Percentiles rank a stretch among this genome's conserved stretches.
These are phyloP conservation scores for Danio jaintianensis DNA, from an alignment of 2,797 vertebrate genomes.

Conservation along the genomic window DNA sequence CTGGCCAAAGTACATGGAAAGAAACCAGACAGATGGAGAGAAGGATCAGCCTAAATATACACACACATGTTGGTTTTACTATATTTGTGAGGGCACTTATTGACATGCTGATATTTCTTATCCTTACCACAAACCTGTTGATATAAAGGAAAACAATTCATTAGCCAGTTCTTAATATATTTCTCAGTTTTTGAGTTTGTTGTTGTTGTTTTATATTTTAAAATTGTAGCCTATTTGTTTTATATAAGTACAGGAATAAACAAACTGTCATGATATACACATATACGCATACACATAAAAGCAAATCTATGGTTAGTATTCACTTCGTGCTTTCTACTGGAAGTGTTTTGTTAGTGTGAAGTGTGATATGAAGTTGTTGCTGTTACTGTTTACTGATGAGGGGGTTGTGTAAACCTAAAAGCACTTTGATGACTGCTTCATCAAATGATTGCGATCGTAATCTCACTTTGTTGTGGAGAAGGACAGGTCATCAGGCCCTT, in stretches of 20 bases:
- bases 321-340: constrained; percentile 40
- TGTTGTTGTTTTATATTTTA: too few relatives aligned
- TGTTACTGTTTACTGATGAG: background rate
- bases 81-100: constrained; percentile 15
- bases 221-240: too few relatives aligned
- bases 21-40: constrained; percentile 69
- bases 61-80: constrained; percentile 46
- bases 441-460: constrained; percentile 1
- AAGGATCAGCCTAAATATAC: constrained; percentile 78
- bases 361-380: constrained; percentile 44
- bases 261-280: constrained; percentile 73
- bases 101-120: background rate
- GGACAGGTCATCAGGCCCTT: constrained; percentile 71
- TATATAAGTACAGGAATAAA: constrained; percentile 68
- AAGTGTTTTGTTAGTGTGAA: constrained; percentile 46
- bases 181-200: background rate
- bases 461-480: constrained; percentile 54
- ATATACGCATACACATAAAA: too few relatives aligned
- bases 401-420: background rate
- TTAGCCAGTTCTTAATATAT: background rate
- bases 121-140: background rate
- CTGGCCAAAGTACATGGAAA: constrained; percentile 52
- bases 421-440: background rate
- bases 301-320: constrained; percentile 47
- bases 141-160: background rate